Conservation (phyloP, 2,888 invertebrate genomes). For the Allolobophora icterica region DNA sequence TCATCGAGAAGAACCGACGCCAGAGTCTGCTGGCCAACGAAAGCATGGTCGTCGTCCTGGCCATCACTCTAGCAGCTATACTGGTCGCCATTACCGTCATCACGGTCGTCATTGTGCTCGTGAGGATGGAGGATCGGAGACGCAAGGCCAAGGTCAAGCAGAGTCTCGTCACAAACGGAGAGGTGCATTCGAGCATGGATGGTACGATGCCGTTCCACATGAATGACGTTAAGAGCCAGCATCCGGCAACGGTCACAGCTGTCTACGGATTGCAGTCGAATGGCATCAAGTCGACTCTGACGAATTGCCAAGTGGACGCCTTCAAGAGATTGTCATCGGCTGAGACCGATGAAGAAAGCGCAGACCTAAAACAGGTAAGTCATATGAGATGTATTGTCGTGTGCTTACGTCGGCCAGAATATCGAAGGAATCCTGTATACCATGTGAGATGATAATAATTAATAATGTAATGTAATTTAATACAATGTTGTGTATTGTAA, state of each 20-base stretch:
- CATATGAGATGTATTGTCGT: background rate
- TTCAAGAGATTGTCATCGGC: background rate
- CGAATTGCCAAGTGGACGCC: background rate
- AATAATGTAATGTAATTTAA: no score
- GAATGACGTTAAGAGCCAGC: background rate
- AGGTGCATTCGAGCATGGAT: background rate
- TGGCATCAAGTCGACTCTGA: background rate
- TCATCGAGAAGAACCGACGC: background rate
- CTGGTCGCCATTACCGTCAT: slow-evolving; percentile 28
- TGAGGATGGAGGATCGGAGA: slow-evolving; percentile 12
- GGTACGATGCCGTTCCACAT: background rate
- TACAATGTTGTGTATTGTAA: background rate
- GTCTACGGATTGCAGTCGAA: background rate
- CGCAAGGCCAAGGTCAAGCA: background rate
- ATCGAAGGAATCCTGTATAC: background rate
- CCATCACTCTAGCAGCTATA: slow-evolving; percentile 23
- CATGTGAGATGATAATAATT: no score
- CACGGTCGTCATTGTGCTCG: slow-evolving; percentile 22
- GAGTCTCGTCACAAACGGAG: background rate
- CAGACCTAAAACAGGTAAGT: background rate
- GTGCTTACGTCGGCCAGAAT: background rate
- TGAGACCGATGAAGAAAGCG: background rate
- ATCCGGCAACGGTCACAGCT: background rate
- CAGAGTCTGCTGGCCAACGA: slow-evolving; percentile 26
- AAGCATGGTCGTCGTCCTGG: slow-evolving; percentile 19